phyloP scores from a whole-genome alignment of 2,797 vertebrate species.

The Catharus ustulatus region DNA sequence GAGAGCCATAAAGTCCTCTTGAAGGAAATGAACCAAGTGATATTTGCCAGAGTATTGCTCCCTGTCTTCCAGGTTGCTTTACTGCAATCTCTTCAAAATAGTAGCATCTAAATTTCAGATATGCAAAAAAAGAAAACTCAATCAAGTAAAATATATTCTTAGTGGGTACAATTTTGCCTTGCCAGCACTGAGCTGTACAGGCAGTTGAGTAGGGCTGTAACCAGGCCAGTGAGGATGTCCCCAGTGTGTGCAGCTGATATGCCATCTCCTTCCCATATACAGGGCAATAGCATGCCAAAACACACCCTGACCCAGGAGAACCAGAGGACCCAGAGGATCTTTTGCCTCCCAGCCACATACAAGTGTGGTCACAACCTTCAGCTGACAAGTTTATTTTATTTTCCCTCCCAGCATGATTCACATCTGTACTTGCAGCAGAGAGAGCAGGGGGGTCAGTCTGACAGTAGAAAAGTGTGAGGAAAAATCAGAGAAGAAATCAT shows the following conservation, averaged over 20 bases:
- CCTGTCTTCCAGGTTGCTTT: not conserved
- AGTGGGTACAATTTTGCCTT: not conserved
- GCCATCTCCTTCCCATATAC: not conserved
- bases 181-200: not conserved
- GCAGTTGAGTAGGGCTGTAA: not conserved
- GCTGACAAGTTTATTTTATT: not conserved
- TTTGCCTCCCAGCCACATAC: not conserved
- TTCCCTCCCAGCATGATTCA: not conserved
- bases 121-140: not conserved
- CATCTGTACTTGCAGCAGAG: not conserved
- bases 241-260: not conserved
- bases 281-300: not conserved
- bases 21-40: not conserved
- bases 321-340: not conserved
- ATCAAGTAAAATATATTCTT: not conserved
- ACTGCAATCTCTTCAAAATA: not conserved
- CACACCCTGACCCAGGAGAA: not conserved
- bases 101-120: not conserved
- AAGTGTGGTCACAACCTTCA: not conserved
- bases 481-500: not conserved
- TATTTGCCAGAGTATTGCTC: not conserved
- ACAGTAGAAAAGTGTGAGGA: not conserved
- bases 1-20: not conserved
- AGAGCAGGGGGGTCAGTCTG: not conserved
- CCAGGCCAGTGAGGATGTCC: not conserved